Evolutionary conservation across 2,888 invertebrate genomes (phyloP).

Genomic region (Candidula unifasciata): DNA sequence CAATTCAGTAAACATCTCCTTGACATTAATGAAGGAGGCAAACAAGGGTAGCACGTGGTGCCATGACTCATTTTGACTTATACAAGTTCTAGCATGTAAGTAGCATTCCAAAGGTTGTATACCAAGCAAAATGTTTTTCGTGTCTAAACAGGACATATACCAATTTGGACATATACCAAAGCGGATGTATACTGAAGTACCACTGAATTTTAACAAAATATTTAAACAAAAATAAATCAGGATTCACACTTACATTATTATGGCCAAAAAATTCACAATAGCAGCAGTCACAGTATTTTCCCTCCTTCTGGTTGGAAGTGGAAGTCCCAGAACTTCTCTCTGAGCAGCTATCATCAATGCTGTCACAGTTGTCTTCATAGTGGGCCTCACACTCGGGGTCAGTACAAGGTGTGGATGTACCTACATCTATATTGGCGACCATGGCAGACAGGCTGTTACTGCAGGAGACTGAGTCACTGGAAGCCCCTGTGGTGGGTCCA

Average conservation of each 20-base stretch:
- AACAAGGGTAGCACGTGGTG: too few species aligned
- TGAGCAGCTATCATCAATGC: conserved; percentile 78
- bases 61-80: too few species aligned
- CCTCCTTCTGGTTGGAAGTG: conserved; percentile 78
- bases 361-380: conserved; percentile 74
- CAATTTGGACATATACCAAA: too few species aligned
- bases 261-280: conserved; percentile 90
- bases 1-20: too few species aligned
- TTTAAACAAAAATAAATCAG: not conserved
- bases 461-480: conserved; percentile 15
- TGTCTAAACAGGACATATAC: too few species aligned
- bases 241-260: conserved; percentile 79
- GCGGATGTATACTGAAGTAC: too few species aligned
- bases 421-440: conserved; percentile 70
- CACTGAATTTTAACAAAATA: not conserved
- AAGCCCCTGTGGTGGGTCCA: not conserved
- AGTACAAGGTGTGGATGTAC: conserved; percentile 68
- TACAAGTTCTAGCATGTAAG: too few species aligned
- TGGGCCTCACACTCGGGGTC: conserved; percentile 72
- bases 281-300: conserved; percentile 85
- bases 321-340: conserved; percentile 79
- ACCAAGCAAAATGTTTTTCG: too few species aligned
- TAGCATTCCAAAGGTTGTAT: too few species aligned
- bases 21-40: too few species aligned
- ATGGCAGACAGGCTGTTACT: conserved; percentile 56